Base-by-base conservation (phyloP, 2,113 vertebrate species). In the Stomatorhinus ivindoensis region DNA sequence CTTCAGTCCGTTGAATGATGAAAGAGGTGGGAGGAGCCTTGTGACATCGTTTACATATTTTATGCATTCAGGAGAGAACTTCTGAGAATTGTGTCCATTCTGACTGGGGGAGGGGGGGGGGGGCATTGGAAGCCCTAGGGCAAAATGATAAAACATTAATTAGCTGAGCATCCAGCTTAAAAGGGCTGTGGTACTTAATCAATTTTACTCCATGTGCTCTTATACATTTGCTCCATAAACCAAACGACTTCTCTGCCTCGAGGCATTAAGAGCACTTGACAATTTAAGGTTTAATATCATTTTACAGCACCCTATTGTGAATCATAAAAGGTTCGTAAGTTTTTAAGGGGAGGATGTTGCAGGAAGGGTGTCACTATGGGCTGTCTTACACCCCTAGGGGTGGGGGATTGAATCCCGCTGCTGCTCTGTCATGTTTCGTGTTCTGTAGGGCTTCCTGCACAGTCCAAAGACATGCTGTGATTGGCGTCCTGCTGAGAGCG, bases 1-100 rank as follows among this genome's bases (percentile, higher is more conserved):
- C 91, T 96, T 98, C 2, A 96, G 96, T 91, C 96, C 96, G 9
- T 24, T 89, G 76, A 51, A 89, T n/a, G 80, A 84, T 46, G 88
- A 61, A 17, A 55, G 50, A 89, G 88, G 88, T 89, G 44, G 15
- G 80, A 8, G 51, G 88, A 61, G 35, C n/a, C 24, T 21, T 39
- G 4, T 15, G 21, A 42, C 55, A 24, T 15, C 2, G 2, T 61
- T 53, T 65, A 15, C 53, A 87, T 87, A 7, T 55, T 87, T 87
- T 39, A 55, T 35, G n/a, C 85, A 53, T 53, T 53, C 24, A n/a
- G 42, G 19, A 47, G 42, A 46, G 39, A 84, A 47, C 27, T 55
- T 51, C 50, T 87, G 48, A 51, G 50, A 87, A 87, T 87, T 51
- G 24, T 2, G 47, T 27, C 47, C 47, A 50, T 53, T 53, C 85